These are phyloP conservation scores for Nephrotoma guestfalica DNA, from an alignment of 2,888 invertebrate genomes.

Conservation along the genomic window DNA sequence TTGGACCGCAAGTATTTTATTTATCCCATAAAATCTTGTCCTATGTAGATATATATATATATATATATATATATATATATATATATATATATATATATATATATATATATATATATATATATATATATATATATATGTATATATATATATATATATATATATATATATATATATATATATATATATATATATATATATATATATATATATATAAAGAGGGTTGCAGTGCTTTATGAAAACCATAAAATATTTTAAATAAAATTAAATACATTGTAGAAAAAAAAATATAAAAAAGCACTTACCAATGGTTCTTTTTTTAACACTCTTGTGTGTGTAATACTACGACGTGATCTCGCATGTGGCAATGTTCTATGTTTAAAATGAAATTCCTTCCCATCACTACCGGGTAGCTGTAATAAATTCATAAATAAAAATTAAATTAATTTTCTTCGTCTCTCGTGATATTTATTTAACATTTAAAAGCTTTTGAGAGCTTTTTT, in stretches of 20 bases:
- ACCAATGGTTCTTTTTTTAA: slow-evolving; percentile 88
- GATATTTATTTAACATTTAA: background rate
- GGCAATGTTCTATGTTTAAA: slow-evolving; percentile 87
- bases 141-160: too few species aligned
- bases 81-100: too few species aligned
- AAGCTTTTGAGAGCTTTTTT: background rate
- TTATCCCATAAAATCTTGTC: background rate
- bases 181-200: too few species aligned
- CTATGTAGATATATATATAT: too few species aligned
- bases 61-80: too few species aligned
- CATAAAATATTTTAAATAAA: background rate
- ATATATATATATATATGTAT: too few species aligned
- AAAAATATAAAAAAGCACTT: slow-evolving; percentile 33
- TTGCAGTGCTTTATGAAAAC: background rate
- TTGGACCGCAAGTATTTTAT: background rate
- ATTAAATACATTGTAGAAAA: background rate
- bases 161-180: too few species aligned
- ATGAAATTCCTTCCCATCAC: slow-evolving; percentile 79
- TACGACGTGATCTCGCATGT: slow-evolving; percentile 73
- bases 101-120: too few species aligned
- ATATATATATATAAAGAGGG: too few species aligned
- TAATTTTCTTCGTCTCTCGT: background rate
- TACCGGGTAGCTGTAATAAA: slow-evolving; percentile 61
- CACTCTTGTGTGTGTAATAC: slow-evolving; percentile 72
- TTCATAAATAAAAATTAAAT: background rate